Percentiles rank a stretch among this genome's conserved stretches.
Conservation (phyloP, 1,140 invertebrate species). For the Pseudomyrmex flavicornis region DNA sequence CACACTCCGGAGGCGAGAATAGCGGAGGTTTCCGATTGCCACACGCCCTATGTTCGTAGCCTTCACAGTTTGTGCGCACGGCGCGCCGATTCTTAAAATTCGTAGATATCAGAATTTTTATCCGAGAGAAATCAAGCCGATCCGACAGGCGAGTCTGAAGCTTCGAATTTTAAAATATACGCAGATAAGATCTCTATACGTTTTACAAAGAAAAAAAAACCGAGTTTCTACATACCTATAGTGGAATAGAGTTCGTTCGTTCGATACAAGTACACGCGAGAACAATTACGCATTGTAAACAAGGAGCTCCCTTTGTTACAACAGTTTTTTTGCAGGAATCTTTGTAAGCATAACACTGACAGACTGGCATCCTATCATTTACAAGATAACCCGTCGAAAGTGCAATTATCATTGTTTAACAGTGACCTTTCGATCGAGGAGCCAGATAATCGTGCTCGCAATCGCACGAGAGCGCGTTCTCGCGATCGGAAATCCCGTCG, state of each 20-base stretch:
- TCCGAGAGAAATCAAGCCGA: background rate
- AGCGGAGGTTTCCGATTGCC: conserved; percentile 49
- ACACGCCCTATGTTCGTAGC: conserved; percentile 42
- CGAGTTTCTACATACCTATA: too few relatives aligned
- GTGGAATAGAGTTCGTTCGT: too few relatives aligned
- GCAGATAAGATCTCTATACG: too few relatives aligned
- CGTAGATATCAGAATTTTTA: conserved; percentile 12
- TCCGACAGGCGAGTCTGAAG: background rate
- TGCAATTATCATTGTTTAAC: conserved; percentile 57
- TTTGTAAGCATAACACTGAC: background rate
- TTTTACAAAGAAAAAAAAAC: too few relatives aligned
- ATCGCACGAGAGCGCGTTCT: conserved; percentile 49
- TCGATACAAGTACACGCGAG: too few relatives aligned
- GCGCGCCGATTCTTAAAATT: background rate
- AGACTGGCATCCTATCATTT: conserved; percentile 29
- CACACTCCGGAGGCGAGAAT: conserved; percentile 34
- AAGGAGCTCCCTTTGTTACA: background rate
- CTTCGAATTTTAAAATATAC: background rate
- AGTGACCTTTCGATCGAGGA: conserved; percentile 40
- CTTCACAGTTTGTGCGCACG: conserved; percentile 38
- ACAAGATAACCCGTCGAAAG: conserved; percentile 38
- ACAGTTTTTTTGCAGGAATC: conserved; percentile 6
- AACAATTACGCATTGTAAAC: background rate
- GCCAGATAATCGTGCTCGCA: conserved; percentile 40
- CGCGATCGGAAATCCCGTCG: conserved; percentile 63